A percentile compares a stretch with the other conserved stretches of the same genome.
phyloP scores from a whole-genome alignment of 30 jellyfish, hydroid and myxozoan genomes.

The Aurelia coerulea region DNA sequence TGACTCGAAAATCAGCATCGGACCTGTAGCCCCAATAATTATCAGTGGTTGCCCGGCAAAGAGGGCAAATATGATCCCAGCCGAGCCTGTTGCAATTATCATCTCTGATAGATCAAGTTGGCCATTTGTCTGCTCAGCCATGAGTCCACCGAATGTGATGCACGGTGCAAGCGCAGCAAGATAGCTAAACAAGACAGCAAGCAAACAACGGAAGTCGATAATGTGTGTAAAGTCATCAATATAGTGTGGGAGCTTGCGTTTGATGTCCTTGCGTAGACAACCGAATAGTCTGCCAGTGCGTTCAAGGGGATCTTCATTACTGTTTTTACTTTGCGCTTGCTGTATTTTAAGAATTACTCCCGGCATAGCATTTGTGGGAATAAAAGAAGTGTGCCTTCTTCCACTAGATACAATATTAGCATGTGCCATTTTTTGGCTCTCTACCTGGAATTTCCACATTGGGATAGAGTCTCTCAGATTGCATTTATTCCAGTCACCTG shows the following conservation, averaged over 20 bases:
- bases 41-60: constrained; percentile 92
- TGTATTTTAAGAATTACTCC: too few species aligned
- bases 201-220: constrained; percentile 63
- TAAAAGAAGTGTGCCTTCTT: background rate
- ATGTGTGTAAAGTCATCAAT: constrained; percentile 70
- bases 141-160: constrained; percentile 85
- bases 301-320: constrained; percentile 52
- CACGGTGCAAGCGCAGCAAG: constrained; percentile 89
- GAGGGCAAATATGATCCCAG: constrained; percentile 77
- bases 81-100: constrained; percentile 72
- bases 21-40: constrained; percentile 92
- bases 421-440: background rate
- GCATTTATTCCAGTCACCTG: constrained; percentile 78
- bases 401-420: background rate
- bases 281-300: constrained; percentile 79
- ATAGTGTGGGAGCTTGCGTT: constrained; percentile 69
- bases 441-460: constrained; percentile 33
- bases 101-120: constrained; percentile 82
- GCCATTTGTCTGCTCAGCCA: constrained; percentile 76
- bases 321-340: too few species aligned
- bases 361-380: background rate
- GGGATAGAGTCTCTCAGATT: constrained; percentile 63
- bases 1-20: constrained; percentile 80
- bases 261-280: constrained; percentile 63
- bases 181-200: constrained; percentile 71